Evolutionary conservation across 2,888 invertebrate species (phyloP), one percentile per base, ranked within the genome.

Genomic region (Azorinus chamasolen): DNA sequence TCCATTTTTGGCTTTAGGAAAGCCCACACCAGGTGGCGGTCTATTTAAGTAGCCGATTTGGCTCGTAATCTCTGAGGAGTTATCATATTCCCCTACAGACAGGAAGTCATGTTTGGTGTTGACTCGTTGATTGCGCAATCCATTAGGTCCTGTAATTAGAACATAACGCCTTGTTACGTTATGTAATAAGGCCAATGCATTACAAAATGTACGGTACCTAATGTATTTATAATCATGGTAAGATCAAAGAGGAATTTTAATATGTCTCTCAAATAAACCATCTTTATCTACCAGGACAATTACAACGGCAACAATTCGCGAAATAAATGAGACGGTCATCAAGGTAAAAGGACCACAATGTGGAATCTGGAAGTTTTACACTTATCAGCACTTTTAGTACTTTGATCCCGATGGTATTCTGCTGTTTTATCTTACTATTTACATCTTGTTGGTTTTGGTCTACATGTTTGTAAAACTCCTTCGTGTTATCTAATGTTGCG

Each of bases 1-100:
- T 61, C 86, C 87, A 46, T 88, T 84, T 77, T 88, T 90, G 1
- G 90, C 89, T 55, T 84, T 76, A 4, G 89, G 90, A 61, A 90
- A 90, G 12, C 76, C 48, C 16, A 82, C 70, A 0, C 87, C 86
- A 0, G 87, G 87, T 1, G 90, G 72, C 1, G 81, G 75, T 39
- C 88, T 71, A 71, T 79, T 88, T 1, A 90, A 80, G 69, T 90
- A 90, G 22, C 76, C 77, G 72, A 88, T 83, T 53, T 86, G 84
- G 57, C 85, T 86, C 4, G 90, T 89, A 22, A 83, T 81, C 77
- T 90, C 90, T 4, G 72, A 32, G 6, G 89, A 88, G 6, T 85
- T 66, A 12, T 79, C 83, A 0, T 80, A 79, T 27, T 83, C 83
- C 5, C 90, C 90, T 0, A 87, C 83, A 62, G 84, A 78, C 43